phyloP scores from a whole-genome alignment of 2,113 vertebrate genomes.

The Rafetus swinhoei region DNA sequence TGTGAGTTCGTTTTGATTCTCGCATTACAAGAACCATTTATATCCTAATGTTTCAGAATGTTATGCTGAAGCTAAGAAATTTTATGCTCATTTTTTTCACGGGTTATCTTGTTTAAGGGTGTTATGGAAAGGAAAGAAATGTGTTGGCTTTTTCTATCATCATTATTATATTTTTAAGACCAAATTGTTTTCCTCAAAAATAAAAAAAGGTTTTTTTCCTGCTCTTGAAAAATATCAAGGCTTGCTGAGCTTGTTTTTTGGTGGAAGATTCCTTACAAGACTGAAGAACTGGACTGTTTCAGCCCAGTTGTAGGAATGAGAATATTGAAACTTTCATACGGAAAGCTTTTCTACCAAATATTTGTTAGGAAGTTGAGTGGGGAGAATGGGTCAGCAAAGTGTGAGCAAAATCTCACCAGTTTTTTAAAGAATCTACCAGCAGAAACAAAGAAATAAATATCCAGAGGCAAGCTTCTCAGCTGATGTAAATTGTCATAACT shows the following conservation, averaged over 20 bases:
- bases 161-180: neutral
- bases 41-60: conserved; percentile 50
- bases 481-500: neutral
- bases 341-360: neutral
- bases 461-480: neutral
- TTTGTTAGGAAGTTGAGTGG: neutral
- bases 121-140: neutral
- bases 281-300: rapidly evolving
- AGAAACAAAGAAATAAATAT: neutral
- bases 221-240: neutral
- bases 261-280: neutral
- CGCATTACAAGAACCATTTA: conserved; percentile 42
- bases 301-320: neutral
- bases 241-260: neutral
- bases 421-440: neutral
- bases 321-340: neutral
- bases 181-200: neutral
- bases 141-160: neutral
- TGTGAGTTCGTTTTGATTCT: neutral
- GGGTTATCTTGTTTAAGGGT: conserved; percentile 50
- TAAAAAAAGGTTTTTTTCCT: neutral
- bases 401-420: conserved; percentile 1
- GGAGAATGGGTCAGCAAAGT: neutral
- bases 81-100: conserved; percentile 32
- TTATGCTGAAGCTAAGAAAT: conserved; percentile 55